phyloP scores from a whole-genome alignment of 2,797 vertebrate species.

The Lepilemur septentrionalis region DNA sequence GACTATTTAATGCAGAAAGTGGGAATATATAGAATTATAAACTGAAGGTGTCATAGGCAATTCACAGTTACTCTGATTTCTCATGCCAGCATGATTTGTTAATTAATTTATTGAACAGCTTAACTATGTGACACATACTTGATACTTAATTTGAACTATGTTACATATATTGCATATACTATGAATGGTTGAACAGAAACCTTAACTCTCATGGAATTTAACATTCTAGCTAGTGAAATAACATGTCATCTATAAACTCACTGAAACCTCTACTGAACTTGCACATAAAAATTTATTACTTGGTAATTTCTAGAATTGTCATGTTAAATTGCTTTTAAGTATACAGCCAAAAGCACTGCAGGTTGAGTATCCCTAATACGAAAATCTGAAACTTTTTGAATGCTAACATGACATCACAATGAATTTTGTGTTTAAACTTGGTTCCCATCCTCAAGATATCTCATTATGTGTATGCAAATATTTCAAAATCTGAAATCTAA shows the following conservation, averaged over 20 bases:
- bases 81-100: not conserved
- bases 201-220: not conserved
- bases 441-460: not conserved
- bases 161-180: not conserved
- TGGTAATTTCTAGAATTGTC: not conserved
- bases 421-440: not conserved
- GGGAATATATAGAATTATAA: not conserved
- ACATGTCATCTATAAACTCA: not conserved
- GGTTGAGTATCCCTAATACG: not conserved
- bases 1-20: slow-evolving; percentile 5
- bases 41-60: not conserved
- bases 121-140: not conserved
- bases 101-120: not conserved
- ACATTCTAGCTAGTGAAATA: slow-evolving; percentile 7
- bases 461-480: not conserved
- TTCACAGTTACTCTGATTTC: slow-evolving; percentile 11
- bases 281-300: not conserved
- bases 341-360: not conserved
- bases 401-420: not conserved
- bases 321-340: slow-evolving; percentile 7
- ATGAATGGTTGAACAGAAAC: not conserved
- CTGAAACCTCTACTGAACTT: not conserved
- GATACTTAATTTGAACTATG: not conserved
- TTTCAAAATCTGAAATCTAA: not conserved
- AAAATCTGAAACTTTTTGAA: not conserved